A percentile compares a stretch with the other conserved stretches of the same genome.
Conservation (phyloP, 1,140 invertebrate genomes). For the Papilio machaon region DNA sequence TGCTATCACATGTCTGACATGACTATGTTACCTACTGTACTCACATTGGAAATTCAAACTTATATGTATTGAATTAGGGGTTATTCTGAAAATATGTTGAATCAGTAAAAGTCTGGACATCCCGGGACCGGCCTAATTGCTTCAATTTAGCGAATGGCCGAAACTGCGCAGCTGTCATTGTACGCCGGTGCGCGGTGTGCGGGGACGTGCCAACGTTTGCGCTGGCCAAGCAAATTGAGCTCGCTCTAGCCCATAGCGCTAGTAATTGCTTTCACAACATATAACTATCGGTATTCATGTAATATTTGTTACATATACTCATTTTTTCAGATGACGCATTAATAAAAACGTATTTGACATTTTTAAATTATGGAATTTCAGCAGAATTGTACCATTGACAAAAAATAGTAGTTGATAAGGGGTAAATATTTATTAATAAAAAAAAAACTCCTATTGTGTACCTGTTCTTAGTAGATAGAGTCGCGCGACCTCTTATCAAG, state of each 20-base stretch:
- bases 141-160: conserved; percentile 19
- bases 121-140: conserved; percentile 14
- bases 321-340: background rate
- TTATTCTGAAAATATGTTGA: background rate
- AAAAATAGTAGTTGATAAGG: background rate
- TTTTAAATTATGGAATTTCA: background rate
- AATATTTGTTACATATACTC: background rate
- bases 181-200: background rate
- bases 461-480: background rate
- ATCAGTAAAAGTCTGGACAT: background rate
- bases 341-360: background rate
- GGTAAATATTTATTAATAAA: background rate
- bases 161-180: conserved; percentile 20
- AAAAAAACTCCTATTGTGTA: too few relatives aligned
- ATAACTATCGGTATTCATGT: background rate
- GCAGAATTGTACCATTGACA: background rate
- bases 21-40: background rate
- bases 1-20: background rate
- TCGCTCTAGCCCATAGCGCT: background rate
- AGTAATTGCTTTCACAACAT: conserved; percentile 1
- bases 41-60: background rate
- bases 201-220: background rate
- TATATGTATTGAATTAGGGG: background rate
- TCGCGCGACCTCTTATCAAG: background rate
- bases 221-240: background rate